A percentile compares a stretch with the other conserved stretches of the same genome.
Conservation (phyloP, 2,888 invertebrate genomes). For the Brachyptera risi region DNA sequence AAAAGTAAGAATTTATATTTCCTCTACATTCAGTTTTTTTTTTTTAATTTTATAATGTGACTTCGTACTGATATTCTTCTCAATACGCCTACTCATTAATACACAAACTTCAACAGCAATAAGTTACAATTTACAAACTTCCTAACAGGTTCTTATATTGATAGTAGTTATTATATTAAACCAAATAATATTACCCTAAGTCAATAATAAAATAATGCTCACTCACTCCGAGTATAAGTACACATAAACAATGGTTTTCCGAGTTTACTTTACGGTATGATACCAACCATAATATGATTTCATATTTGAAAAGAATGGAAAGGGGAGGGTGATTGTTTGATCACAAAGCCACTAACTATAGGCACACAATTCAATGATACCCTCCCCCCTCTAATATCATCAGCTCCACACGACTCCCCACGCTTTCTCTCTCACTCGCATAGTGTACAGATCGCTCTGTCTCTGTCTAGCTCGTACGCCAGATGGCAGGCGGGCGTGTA, state of each 20-base stretch:
- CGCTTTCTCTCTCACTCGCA: not conserved
- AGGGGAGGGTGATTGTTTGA: not conserved
- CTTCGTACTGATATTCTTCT: too few relatives aligned
- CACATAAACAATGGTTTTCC: too few relatives aligned
- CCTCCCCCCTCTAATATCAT: not conserved
- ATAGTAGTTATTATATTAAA: not conserved
- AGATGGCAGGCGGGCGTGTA: not conserved
- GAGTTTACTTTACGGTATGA: constrained; percentile 1
- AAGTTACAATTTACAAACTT: too few relatives aligned
- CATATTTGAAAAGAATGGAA: constrained; percentile 1
- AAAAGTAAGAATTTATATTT: too few relatives aligned
- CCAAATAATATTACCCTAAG: not conserved
- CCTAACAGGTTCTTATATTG: too few relatives aligned
- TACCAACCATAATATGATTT: constrained; percentile 2
- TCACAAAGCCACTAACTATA: too few relatives aligned
- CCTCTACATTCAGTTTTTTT: too few relatives aligned
- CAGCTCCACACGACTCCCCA: not conserved
- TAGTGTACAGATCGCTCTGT: not conserved
- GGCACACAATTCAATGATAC: not conserved
- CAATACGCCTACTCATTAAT: too few relatives aligned
- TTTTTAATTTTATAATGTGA: too few relatives aligned
- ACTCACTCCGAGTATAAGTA: too few relatives aligned
- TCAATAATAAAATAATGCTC: too few relatives aligned
- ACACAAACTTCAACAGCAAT: too few relatives aligned
- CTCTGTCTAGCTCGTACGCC: not conserved